Conservation (phyloP, 2,888 invertebrate genomes). For the Dromius quadrimaculatus region DNA sequence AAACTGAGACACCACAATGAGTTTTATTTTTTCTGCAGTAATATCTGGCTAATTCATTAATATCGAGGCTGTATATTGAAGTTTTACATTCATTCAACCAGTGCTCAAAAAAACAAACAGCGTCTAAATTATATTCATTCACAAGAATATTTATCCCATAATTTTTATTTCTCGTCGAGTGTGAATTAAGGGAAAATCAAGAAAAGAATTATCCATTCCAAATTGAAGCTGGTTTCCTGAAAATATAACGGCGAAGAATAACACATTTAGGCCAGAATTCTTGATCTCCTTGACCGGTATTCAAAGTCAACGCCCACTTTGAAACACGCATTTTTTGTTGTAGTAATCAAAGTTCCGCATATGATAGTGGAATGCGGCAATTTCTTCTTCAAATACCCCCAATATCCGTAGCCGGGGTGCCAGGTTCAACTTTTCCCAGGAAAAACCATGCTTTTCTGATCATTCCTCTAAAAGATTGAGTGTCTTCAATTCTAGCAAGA, state of each 20-base stretch:
- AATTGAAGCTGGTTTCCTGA: not conserved
- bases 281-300: not conserved
- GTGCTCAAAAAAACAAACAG: too few species aligned
- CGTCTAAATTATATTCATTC: not conserved
- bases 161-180: too few species aligned
- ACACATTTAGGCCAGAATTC: not conserved
- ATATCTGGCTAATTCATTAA: too few species aligned
- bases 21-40: not conserved
- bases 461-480: too few species aligned
- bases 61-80: too few species aligned
- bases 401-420: not conserved
- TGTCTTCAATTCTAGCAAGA: too few species aligned
- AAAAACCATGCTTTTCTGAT: constrained; percentile 4
- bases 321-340: not conserved
- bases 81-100: too few species aligned
- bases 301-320: constrained; percentile 2
- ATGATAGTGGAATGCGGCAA: not conserved
- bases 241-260: not conserved
- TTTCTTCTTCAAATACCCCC: not conserved
- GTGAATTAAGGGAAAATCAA: too few species aligned
- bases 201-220: too few species aligned
- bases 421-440: not conserved
- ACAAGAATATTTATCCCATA: not conserved
- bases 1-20: not conserved
- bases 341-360: not conserved